Conservation (phyloP, 2,113 vertebrate genomes). For the Puntigrus tetrazona region DNA sequence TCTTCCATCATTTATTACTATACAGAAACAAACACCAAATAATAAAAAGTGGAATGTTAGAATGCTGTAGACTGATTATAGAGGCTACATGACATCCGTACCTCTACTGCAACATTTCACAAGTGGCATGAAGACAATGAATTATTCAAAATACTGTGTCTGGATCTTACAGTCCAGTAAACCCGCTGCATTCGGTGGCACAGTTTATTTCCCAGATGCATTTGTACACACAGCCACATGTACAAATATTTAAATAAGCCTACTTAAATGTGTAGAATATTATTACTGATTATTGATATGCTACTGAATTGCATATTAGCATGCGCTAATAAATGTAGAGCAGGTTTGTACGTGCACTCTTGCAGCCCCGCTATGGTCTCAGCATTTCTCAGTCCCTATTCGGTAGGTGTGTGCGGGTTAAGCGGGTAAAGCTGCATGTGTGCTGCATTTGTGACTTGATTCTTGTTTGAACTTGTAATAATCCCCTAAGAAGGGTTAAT, state of each 20-base stretch:
- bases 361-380: not conserved
- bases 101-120: slow-evolving; percentile 1
- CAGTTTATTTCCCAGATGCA: slow-evolving; percentile 30
- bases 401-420: not conserved
- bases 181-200: slow-evolving; percentile 50
- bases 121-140: slow-evolving; percentile 57
- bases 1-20: not conserved
- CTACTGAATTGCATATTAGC: not conserved
- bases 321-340: not conserved
- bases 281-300: not conserved
- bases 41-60: not conserved
- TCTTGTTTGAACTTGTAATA: slow-evolving; percentile 2
- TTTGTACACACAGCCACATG: not conserved
- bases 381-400: not conserved
- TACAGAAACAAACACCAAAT: not conserved
- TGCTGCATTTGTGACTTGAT: not conserved
- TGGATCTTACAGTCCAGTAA: slow-evolving; percentile 72
- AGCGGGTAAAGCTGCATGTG: not conserved
- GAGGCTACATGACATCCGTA: not conserved
- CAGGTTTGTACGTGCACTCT: not conserved
- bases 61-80: not conserved
- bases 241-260: not conserved
- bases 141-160: slow-evolving; percentile 71
- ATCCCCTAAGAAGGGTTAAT: not conserved
- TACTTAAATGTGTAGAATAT: not conserved